phyloP scores from a whole-genome alignment of 2,113 vertebrate genomes.

The human region GRCh38 chr1:10038501-10039000 shows the following conservation, averaged over 20 bases:
- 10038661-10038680: not conserved
- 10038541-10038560: slow-evolving; percentile 4
- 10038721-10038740: not conserved
- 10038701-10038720: slow-evolving; percentile 11
- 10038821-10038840: no score
- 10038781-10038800: no score
- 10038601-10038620: not conserved
- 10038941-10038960: no score
- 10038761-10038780: no score
- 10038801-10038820: no score
- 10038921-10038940: no score
- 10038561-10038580: not conserved
- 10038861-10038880: no score
- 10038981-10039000: no score
- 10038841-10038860: no score
- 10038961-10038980: no score
- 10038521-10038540: not conserved
- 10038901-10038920: no score
- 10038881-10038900: no score
- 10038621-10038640: not conserved
- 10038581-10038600: not conserved
- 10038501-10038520: slow-evolving; percentile 32
- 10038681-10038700: not conserved
- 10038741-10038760: not conserved
- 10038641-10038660: not conserved